Evolutionary conservation across 2,888 invertebrate species (phyloP).

Genomic region (Brenthis ino): DNA sequence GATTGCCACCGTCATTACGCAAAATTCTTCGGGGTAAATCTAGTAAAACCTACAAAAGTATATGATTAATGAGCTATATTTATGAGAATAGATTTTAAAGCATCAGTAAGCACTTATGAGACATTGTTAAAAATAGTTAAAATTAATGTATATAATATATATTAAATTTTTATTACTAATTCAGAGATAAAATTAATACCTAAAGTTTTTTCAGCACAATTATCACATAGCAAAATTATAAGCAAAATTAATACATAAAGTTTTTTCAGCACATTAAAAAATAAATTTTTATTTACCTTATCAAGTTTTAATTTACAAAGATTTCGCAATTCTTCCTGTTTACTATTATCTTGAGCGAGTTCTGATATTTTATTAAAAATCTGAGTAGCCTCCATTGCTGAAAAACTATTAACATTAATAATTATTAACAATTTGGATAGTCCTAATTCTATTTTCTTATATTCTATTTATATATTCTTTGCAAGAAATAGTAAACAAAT

Average conservation of each 20-base stretch:
- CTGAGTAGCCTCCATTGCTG: conserved; percentile 52
- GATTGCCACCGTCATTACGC: conserved; percentile 62
- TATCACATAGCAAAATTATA: no score
- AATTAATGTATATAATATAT: no score
- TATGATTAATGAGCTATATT: conserved; percentile 20
- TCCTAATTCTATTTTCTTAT: no score
- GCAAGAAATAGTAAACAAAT: no score
- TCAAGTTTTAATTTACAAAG: conserved; percentile 59
- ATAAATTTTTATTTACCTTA: conserved; percentile 50
- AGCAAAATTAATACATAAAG: no score
- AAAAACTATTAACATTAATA: not conserved
- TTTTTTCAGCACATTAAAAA: no score
- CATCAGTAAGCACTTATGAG: no score
- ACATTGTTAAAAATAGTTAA: no score
- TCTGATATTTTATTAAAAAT: conserved; percentile 59
- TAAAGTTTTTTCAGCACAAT: no score
- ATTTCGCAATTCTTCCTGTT: conserved; percentile 60
- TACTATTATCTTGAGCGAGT: conserved; percentile 58
- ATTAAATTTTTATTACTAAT: not conserved
- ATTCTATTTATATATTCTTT: no score
- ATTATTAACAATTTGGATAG: no score
- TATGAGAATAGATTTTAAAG: not conserved
- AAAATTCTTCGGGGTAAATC: conserved; percentile 59
- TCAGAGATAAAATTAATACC: no score
- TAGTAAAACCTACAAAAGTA: conserved; percentile 56